Percentiles rank a stretch among this genome's conserved stretches.
Conservation (phyloP, 2,888 invertebrate species). For the Dryocosmus kuriphilus region DNA sequence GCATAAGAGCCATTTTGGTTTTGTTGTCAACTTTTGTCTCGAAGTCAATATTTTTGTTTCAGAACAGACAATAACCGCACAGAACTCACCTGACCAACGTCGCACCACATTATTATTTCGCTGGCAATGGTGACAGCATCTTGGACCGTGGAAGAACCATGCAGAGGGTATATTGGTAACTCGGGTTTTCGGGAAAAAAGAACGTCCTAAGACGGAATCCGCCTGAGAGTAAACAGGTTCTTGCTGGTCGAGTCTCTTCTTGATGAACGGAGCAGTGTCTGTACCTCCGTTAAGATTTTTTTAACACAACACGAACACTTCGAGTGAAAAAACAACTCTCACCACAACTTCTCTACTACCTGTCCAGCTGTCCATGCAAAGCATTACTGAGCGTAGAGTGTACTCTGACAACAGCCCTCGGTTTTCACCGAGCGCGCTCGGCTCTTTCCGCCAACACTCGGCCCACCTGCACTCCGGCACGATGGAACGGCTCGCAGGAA, state of each 20-base stretch:
- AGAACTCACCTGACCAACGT: conserved; percentile 77
- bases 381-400: conserved; percentile 73
- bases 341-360: conserved; percentile 43
- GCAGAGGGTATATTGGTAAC: conserved; percentile 57
- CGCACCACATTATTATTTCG: conserved; percentile 77
- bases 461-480: conserved; percentile 80
- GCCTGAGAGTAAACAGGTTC: conserved; percentile 35
- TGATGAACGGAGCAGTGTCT: neutral
- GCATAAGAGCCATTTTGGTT: neutral
- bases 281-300: conserved; percentile 7
- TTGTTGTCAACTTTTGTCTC: neutral
- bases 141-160: conserved; percentile 73
- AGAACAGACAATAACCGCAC: conserved; percentile 39
- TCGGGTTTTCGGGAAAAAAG: conserved; percentile 51
- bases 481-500: conserved; percentile 62
- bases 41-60: neutral
- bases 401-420: conserved; percentile 75
- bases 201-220: conserved; percentile 33
- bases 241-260: conserved; percentile 17
- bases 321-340: conserved; percentile 25
- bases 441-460: conserved; percentile 74
- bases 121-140: conserved; percentile 76
- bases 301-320: conserved; percentile 35
- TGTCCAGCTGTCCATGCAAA: conserved; percentile 74
- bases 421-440: conserved; percentile 75